Conservation (phyloP, 2,113 vertebrate species). For the Rhineura floridana region DNA sequence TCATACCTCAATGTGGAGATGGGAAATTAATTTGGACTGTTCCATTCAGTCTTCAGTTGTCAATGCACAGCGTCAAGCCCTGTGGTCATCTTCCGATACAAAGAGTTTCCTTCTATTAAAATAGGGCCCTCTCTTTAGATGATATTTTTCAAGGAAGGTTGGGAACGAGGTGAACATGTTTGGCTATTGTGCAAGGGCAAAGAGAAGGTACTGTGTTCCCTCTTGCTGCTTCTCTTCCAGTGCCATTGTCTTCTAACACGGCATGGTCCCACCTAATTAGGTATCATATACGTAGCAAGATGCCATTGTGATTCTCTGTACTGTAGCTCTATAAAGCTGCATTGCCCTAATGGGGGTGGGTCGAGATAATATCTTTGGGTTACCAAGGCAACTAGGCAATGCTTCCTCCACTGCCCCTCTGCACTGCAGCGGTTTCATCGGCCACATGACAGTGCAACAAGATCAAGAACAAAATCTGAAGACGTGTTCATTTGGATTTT, state of each 20-base stretch:
- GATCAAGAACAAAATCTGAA: background rate
- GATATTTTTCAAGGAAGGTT: background rate
- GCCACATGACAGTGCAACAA: background rate
- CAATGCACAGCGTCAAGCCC: slow-evolving; percentile 5
- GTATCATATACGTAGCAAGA: background rate
- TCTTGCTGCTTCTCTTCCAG: background rate
- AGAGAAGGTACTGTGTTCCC: background rate
- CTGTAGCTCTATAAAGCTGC: background rate
- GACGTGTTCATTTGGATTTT: background rate
- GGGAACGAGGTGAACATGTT: background rate
- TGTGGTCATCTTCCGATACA: slow-evolving; percentile 34
- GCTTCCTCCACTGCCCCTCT: background rate
- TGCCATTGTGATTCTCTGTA: background rate
- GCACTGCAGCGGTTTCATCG: background rate
- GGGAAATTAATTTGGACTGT: no score
- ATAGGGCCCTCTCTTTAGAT: background rate
- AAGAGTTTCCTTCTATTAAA: background rate
- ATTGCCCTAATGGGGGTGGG: background rate
- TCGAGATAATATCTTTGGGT: background rate
- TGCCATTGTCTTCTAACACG: background rate
- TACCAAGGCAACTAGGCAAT: background rate
- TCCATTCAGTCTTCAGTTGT: no score
- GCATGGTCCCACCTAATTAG: background rate
- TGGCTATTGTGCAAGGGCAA: background rate
- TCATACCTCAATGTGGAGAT: no score